Conservation (phyloP, 1,140 invertebrate species). For the Contarinia nasturtii region DNA sequence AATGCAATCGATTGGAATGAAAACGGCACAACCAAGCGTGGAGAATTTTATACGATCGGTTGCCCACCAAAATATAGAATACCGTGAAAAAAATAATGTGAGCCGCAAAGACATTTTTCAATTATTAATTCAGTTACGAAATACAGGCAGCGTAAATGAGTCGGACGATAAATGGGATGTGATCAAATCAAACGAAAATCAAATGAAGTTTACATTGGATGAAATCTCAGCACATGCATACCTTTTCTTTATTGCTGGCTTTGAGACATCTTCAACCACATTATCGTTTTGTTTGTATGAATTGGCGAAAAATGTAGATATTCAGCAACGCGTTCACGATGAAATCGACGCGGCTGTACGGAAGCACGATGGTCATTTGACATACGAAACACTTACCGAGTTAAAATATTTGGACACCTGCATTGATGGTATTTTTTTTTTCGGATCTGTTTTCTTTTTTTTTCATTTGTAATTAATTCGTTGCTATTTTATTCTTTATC, state of each 20-base stretch:
- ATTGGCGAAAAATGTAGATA: conserved; percentile 23
- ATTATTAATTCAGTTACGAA: conserved; percentile 25
- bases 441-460: not conserved
- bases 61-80: conserved; percentile 30
- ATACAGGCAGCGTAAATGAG: conserved; percentile 15
- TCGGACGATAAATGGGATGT: conserved; percentile 12
- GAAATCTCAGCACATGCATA: conserved; percentile 18
- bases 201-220: conserved; percentile 10
- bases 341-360: conserved; percentile 26
- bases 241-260: conserved; percentile 19
- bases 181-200: conserved; percentile 4
- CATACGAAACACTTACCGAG: conserved; percentile 34
- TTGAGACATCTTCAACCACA: conserved; percentile 20
- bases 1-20: not conserved
- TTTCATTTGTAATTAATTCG: not conserved
- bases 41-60: conserved; percentile 7
- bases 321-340: conserved; percentile 26
- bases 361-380: conserved; percentile 27
- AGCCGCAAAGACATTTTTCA: conserved; percentile 28
- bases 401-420: conserved; percentile 31
- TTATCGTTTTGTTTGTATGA: conserved; percentile 29
- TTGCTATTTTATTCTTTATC: not conserved
- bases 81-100: conserved; percentile 23
- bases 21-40: not conserved
- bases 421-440: conserved; percentile 15